A percentile compares a stretch with the other conserved stretches of the same genome.
Evolutionary conservation across 2,797 vertebrate genomes (phyloP).

Genomic region (Arnoldichthys spilopterus): DNA sequence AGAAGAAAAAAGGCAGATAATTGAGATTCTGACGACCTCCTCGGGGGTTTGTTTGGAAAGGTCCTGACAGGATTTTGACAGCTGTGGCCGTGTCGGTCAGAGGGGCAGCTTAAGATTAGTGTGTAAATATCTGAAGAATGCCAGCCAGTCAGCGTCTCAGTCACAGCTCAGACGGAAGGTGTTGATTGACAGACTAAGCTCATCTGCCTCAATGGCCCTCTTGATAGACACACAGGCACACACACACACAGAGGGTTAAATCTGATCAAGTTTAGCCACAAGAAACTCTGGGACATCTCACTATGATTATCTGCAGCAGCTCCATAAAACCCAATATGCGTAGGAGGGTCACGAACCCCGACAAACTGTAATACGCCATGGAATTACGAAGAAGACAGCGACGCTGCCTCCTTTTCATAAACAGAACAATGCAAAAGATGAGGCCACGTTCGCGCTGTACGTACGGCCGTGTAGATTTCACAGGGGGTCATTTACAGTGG

Average conservation of each 20-base stretch:
- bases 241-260: too few relatives aligned
- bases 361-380: not conserved
- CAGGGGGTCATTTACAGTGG: conserved; percentile 21
- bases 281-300: conserved; percentile 9
- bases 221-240: not conserved
- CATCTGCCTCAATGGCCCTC: conserved; percentile 72
- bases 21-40: conserved; percentile 60
- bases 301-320: conserved; percentile 8
- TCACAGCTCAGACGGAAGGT: conserved; percentile 69
- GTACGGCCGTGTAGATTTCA: conserved; percentile 6
- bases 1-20: conserved; percentile 53
- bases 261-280: conserved; percentile 29
- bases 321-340: conserved; percentile 11
- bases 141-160: conserved; percentile 66
- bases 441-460: conserved; percentile 2
- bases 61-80: conserved; percentile 56
- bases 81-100: conserved; percentile 39
- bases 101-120: conserved; percentile 63
- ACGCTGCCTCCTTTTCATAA: conserved; percentile 31
- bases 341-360: conserved; percentile 30
- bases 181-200: conserved; percentile 77
- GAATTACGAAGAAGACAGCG: not conserved
- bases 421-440: conserved; percentile 21
- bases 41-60: conserved; percentile 51
- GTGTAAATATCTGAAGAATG: conserved; percentile 73